These are phyloP conservation scores for Polyodon spathula DNA, from an alignment of 2,113 vertebrate species.

Conservation along the genomic window DNA sequence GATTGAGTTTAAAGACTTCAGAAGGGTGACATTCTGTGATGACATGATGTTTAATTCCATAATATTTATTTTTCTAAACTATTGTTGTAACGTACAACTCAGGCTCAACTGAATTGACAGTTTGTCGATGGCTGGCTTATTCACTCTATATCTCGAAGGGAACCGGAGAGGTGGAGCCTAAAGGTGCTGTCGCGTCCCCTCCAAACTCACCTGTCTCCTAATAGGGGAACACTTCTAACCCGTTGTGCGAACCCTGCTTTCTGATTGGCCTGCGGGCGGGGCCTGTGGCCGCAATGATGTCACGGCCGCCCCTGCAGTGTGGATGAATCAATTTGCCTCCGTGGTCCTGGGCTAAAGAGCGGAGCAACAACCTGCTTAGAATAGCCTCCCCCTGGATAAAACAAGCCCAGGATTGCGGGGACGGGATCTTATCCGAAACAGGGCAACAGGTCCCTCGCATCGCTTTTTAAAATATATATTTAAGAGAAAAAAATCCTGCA, in stretches of 20 bases:
- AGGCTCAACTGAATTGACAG: too few relatives aligned
- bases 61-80: too few relatives aligned
- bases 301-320: slow-evolving; percentile 81
- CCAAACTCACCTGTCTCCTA: rapidly evolving
- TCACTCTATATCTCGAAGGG: too few relatives aligned
- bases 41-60: too few relatives aligned
- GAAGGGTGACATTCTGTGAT: too few relatives aligned
- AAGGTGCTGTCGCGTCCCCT: not conserved
- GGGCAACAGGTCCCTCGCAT: not conserved
- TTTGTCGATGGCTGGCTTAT: too few relatives aligned
- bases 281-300: slow-evolving; percentile 71
- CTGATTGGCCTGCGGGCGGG: slow-evolving; percentile 50
- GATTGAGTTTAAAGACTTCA: too few relatives aligned
- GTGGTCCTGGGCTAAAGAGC: slow-evolving; percentile 52
- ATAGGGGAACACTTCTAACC: slow-evolving; percentile 13
- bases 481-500: not conserved
- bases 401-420: slow-evolving; percentile 17
- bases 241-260: slow-evolving; percentile 24
- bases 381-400: slow-evolving; percentile 35
- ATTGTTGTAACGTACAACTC: too few relatives aligned
- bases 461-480: not conserved
- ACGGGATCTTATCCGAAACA: slow-evolving; percentile 10
- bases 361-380: slow-evolving; percentile 30
- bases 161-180: slow-evolving; percentile 34
- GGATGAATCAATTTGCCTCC: slow-evolving; percentile 77